These are phyloP conservation scores for Leucosticte australis DNA, from an alignment of 2,113 vertebrate species.

Conservation along the genomic window DNA sequence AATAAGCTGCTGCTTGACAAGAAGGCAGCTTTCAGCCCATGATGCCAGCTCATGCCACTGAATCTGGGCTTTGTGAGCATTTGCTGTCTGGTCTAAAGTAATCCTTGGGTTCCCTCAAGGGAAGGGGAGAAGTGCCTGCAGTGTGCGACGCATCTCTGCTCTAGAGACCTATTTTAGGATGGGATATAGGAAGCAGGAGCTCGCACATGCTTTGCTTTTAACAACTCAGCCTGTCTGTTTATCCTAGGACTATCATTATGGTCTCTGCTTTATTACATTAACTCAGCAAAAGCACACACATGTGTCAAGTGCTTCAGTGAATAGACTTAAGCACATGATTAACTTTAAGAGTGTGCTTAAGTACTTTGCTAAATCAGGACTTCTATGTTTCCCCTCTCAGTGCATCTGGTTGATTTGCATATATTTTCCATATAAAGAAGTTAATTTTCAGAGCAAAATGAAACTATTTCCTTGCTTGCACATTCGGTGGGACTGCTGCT, in stretches of 20 bases:
- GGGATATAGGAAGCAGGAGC: conserved; percentile 21
- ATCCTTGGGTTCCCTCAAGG: background rate
- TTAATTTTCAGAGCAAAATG: conserved; percentile 8
- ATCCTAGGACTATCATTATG: conserved; percentile 60
- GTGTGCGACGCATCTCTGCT: background rate
- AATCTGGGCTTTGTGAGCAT: background rate
- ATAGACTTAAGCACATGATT: conserved; percentile 68
- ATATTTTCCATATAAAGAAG: conserved; percentile 56
- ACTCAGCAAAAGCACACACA: conserved; percentile 65
- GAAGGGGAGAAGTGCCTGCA: conserved; percentile 7
- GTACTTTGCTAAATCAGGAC: conserved; percentile 56
- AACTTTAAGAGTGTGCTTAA: conserved; percentile 64
- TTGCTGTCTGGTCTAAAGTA: background rate
- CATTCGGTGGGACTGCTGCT: background rate
- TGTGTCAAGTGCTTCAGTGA: conserved; percentile 55
- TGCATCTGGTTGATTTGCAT: conserved; percentile 57
- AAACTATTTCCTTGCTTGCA: background rate
- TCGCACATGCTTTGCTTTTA: background rate
- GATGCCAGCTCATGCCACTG: background rate
- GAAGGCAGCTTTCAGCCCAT: background rate
- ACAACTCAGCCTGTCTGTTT: conserved; percentile 47
- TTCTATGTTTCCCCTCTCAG: conserved; percentile 39
- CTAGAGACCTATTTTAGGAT: conserved; percentile 29
- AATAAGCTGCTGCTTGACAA: background rate
- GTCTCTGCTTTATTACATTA: conserved; percentile 64